phyloP scores from a whole-genome alignment of 2,797 vertebrate species.

The Chiroxiphia lanceolata region DNA sequence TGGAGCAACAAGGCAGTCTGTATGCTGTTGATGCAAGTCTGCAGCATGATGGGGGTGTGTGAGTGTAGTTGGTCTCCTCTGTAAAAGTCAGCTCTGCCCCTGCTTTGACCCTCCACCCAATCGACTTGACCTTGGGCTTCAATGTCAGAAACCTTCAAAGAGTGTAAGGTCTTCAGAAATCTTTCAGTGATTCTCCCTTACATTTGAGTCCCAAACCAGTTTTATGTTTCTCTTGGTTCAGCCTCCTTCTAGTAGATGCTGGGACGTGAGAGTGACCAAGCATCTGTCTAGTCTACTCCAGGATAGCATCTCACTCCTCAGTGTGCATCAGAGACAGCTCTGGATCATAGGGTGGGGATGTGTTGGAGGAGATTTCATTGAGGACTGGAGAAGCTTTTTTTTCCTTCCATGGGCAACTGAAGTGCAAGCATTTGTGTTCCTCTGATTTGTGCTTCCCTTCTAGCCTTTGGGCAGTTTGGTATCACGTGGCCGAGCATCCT shows the following conservation, averaged over 20 bases:
- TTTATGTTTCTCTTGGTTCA: background rate
- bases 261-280: background rate
- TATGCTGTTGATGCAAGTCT: background rate
- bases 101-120: background rate
- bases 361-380: background rate
- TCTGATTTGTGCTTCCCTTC: background rate
- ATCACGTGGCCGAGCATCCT: background rate
- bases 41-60: background rate
- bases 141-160: background rate
- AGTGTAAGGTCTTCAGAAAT: background rate
- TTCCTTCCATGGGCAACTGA: background rate
- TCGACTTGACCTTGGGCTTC: background rate
- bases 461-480: background rate
- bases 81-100: background rate
- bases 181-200: background rate
- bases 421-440: background rate
- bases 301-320: background rate
- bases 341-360: background rate
- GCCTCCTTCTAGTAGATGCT: background rate
- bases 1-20: fast-evolving
- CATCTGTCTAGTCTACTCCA: background rate
- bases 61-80: background rate
- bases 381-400: background rate
- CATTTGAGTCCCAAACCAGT: background rate
- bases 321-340: background rate